phyloP scores from a whole-genome alignment of 1,140 invertebrate genomes.

The Meteorus sp. region DNA sequence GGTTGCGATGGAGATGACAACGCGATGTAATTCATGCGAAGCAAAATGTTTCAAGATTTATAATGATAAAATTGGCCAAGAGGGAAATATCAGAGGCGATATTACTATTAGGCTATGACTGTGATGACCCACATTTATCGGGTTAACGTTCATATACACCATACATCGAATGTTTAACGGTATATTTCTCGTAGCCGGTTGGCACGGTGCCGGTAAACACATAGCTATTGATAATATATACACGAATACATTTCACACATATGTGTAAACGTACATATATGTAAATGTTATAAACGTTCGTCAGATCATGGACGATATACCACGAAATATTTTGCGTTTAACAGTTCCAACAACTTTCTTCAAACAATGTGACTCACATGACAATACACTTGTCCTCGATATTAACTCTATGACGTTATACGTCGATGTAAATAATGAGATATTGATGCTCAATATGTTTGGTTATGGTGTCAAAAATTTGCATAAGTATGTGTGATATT shows the following conservation, averaged over 20 bases:
- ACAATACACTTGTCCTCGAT: neutral
- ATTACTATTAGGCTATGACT: slow-evolving; percentile 25
- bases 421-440: too few species aligned
- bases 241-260: too few species aligned
- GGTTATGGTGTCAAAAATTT: too few species aligned
- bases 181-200: too few species aligned
- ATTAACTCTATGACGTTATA: neutral
- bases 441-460: too few species aligned
- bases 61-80: slow-evolving; percentile 5
- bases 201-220: too few species aligned
- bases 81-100: slow-evolving; percentile 25
- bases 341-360: slow-evolving; percentile 5
- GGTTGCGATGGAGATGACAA: neutral
- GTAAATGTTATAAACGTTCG: neutral
- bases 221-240: too few species aligned
- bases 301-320: neutral
- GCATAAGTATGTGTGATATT: too few species aligned
- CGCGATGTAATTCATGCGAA: neutral
- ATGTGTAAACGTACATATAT: too few species aligned
- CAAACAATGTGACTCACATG: neutral
- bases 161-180: slow-evolving; percentile 26
- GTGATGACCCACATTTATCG: slow-evolving; percentile 23
- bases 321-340: slow-evolving; percentile 4
- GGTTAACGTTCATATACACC: slow-evolving; percentile 21
- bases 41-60: slow-evolving; percentile 12